Percentiles rank a stretch among this genome's conserved stretches.
Evolutionary conservation across 2,113 vertebrate species (phyloP).

Genomic region (Haemorhous mexicanus): DNA sequence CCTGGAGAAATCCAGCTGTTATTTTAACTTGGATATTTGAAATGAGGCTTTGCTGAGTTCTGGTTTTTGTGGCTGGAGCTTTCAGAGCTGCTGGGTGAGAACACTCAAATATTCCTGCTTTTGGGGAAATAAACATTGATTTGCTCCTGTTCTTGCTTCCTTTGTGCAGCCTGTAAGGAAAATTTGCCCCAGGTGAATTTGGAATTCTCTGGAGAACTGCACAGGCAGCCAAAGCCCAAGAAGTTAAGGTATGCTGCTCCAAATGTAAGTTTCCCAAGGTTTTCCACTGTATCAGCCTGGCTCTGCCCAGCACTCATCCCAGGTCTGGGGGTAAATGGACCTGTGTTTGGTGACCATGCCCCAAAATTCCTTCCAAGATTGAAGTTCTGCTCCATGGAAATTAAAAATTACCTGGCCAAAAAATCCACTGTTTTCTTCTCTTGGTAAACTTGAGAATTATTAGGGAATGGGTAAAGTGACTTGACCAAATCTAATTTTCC

Average conservation of each 20-base stretch:
- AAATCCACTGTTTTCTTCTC: neutral
- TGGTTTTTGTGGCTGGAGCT: neutral
- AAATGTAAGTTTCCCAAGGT: neutral
- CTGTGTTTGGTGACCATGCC: neutral
- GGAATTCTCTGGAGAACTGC: slow-evolving; percentile 54
- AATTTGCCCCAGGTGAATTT: neutral
- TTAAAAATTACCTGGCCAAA: neutral
- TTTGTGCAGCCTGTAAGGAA: neutral
- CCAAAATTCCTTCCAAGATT: neutral
- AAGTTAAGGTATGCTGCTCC: slow-evolving; percentile 81
- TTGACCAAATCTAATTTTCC: neutral
- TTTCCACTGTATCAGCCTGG: neutral
- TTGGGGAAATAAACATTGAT: neutral
- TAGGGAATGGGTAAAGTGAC: no score
- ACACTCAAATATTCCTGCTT: neutral
- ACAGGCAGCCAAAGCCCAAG: slow-evolving; percentile 54
- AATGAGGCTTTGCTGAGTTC: neutral
- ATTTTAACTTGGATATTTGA: neutral
- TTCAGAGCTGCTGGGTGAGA: neutral
- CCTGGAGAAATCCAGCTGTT: neutral
- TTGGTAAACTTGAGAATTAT: neutral
- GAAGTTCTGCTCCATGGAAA: neutral
- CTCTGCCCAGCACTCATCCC: neutral
- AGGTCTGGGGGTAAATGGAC: neutral
- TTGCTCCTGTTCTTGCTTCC: neutral